A percentile compares a stretch with the other conserved stretches of the same genome.
Evolutionary conservation across 2,113 vertebrate species (phyloP).

Genomic region (Mugil cephalus): DNA sequence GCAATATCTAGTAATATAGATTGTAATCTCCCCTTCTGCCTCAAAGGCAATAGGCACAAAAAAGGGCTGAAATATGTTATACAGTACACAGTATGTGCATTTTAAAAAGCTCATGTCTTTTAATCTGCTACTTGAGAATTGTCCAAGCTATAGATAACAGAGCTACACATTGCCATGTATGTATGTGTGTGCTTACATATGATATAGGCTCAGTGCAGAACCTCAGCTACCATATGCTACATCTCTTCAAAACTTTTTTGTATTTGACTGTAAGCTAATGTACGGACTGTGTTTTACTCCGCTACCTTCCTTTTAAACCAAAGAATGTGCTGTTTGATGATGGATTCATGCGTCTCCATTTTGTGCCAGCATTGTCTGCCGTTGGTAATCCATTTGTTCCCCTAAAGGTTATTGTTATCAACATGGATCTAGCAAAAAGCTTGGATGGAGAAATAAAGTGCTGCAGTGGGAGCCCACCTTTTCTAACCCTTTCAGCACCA

Average conservation of each 20-base stretch:
- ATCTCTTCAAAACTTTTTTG: neutral
- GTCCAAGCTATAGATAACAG: neutral
- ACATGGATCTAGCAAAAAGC: conserved; percentile 74
- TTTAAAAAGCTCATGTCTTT: conserved; percentile 4
- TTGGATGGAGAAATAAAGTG: conserved; percentile 77
- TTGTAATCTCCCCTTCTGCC: conserved; percentile 52
- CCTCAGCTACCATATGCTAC: conserved; percentile 41
- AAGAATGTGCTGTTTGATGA: conserved; percentile 43
- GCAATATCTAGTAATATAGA: conserved; percentile 59
- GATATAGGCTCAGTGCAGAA: conserved; percentile 13
- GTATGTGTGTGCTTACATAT: conserved; percentile 15
- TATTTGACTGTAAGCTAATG: conserved; percentile 15
- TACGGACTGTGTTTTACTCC: conserved; percentile 31
- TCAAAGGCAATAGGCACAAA: conserved; percentile 30
- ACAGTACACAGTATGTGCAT: too few relatives aligned
- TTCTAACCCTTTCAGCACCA: conserved; percentile 77
- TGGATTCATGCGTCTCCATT: conserved; percentile 51
- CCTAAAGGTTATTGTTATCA: conserved; percentile 84
- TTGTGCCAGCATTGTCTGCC: conserved; percentile 46
- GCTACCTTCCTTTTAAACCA: conserved; percentile 41
- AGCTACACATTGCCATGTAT: neutral
- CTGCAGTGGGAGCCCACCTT: conserved; percentile 77
- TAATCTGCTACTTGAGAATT: conserved; percentile 4
- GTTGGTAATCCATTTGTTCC: conserved; percentile 79
- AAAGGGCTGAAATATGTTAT: neutral